Conservation (phyloP, 2,797 vertebrate species). For the Zenarchopterus dispar region DNA sequence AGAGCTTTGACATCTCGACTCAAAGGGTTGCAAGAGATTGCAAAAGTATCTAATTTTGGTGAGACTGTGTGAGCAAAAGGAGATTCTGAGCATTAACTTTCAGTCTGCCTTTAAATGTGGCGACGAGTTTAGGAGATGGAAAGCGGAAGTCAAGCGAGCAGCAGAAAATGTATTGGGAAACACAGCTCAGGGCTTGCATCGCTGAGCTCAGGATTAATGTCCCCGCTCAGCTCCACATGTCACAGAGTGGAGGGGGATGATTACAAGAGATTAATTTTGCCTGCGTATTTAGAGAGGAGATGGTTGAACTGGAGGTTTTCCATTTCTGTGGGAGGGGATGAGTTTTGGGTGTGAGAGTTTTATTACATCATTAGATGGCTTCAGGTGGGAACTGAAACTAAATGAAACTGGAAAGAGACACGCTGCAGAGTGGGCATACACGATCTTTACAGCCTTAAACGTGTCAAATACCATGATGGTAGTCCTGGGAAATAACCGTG, state of each 20-base stretch:
- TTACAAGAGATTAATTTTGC: slow-evolving; percentile 66
- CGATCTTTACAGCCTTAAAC: not conserved
- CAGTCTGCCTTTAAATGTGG: slow-evolving; percentile 53
- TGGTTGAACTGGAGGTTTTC: slow-evolving; percentile 44
- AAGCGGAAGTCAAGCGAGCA: slow-evolving; percentile 40
- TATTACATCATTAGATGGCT: slow-evolving; percentile 36
- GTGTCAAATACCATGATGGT: too few relatives aligned
- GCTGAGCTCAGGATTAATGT: slow-evolving; percentile 65
- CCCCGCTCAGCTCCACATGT: slow-evolving; percentile 55
- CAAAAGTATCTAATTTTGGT: slow-evolving; percentile 67
- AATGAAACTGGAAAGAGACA: slow-evolving; percentile 20
- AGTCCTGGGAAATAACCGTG: too few relatives aligned
- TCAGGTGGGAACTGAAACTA: slow-evolving; percentile 19
- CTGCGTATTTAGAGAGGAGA: slow-evolving; percentile 47
- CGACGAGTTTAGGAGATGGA: slow-evolving; percentile 41
- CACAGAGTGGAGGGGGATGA: slow-evolving; percentile 51
- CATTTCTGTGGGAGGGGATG: slow-evolving; percentile 39
- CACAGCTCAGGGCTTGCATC: slow-evolving; percentile 49
- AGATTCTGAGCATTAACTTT: slow-evolving; percentile 41
- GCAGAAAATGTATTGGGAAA: slow-evolving; percentile 52
- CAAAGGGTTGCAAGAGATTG: slow-evolving; percentile 45
- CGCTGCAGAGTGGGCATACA: slow-evolving; percentile 3
- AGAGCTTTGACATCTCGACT: slow-evolving; percentile 53
- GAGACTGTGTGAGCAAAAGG: slow-evolving; percentile 38
- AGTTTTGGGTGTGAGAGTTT: slow-evolving; percentile 38